Evolutionary conservation across 2,888 invertebrate species (phyloP), one percentile per base, ranked within the genome.

Genomic region (Odontocolon sp.): DNA sequence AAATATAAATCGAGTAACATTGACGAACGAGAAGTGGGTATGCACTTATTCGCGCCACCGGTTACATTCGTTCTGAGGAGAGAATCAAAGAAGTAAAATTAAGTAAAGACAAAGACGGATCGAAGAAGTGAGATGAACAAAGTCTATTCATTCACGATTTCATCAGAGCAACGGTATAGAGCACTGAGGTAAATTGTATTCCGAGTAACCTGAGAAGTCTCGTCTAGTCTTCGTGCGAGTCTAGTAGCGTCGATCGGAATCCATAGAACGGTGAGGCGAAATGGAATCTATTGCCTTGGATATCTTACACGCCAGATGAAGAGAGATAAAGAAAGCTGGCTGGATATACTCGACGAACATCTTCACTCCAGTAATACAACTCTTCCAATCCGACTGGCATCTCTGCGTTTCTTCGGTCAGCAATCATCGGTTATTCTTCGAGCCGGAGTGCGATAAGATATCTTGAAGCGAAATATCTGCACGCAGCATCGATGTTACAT

Each of bases 221-320:
- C 21, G n/a, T 42, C 54, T 36, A 21, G 50, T 21, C 45, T 73
- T 36, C 52, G 56, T 45, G 38, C 23, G 61, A 47, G 14, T 18
- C 54, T 26, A 67, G 45, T 67, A 61, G 66, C 59, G 40, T 76
- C 70, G 59, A 70, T 76, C 45, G 76, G 76, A 76, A 76, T 71
- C 56, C 76, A 69, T 71, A 76, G 66, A 76, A 76, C 66, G 76
- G 67, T 76, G 70, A 40, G 54, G 45, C 76, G 36, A 75, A 50
- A 63, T 64, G 26, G 68, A 21, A 14, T 11, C 16, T 57, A 40
- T 33, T 54, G 38, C 61, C 75, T 70, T 52, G 66, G 33, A 54
- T 14, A 42, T 42, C 23, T 75, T 59, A 66, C 59, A 59, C 66
- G 40, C 31, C 36, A 38, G 45, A 21, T 56, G 18, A 61, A 28